phyloP scores from a whole-genome alignment of 2,888 invertebrate species.

The Cryptocheilus praepositus region DNA sequence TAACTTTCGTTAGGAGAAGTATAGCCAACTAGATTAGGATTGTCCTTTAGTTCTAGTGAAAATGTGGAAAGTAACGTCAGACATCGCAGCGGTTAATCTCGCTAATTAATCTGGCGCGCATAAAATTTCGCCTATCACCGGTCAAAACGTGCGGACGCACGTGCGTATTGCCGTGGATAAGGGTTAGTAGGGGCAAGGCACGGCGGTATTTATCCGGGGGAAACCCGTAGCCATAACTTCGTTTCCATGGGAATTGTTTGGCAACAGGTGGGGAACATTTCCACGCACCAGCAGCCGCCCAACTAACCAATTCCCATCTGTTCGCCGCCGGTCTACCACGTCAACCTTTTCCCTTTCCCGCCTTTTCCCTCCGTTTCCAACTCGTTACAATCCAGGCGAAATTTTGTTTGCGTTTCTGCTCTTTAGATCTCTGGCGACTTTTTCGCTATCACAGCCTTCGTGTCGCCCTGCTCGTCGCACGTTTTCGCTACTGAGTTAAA shows the following conservation, averaged over 20 bases:
- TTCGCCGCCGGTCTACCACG: no score
- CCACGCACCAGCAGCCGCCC: slow-evolving; percentile 56
- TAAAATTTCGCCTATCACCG: no score
- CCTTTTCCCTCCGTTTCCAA: not conserved
- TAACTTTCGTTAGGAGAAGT: no score
- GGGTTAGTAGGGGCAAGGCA: no score
- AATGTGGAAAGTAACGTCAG: no score
- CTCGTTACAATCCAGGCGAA: not conserved
- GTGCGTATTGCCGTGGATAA: no score
- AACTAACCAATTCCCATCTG: slow-evolving; percentile 14
- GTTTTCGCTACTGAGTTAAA: not conserved
- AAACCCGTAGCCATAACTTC: slow-evolving; percentile 65
- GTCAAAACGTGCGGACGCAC: no score
- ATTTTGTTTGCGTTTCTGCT: slow-evolving; percentile 13
- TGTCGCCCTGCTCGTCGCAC: not conserved
- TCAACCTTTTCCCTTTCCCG: slow-evolving; percentile 16
- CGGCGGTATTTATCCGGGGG: not conserved
- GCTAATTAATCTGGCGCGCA: no score
- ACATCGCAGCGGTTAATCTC: no score
- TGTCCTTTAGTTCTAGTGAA: no score
- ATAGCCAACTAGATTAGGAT: no score
- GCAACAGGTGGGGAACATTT: slow-evolving; percentile 74
- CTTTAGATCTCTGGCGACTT: not conserved
- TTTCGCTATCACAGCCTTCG: not conserved
- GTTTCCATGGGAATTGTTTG: slow-evolving; percentile 73